phyloP scores from a whole-genome alignment of 1,140 invertebrate genomes.

The Drosophila pseudoananassae region DNA sequence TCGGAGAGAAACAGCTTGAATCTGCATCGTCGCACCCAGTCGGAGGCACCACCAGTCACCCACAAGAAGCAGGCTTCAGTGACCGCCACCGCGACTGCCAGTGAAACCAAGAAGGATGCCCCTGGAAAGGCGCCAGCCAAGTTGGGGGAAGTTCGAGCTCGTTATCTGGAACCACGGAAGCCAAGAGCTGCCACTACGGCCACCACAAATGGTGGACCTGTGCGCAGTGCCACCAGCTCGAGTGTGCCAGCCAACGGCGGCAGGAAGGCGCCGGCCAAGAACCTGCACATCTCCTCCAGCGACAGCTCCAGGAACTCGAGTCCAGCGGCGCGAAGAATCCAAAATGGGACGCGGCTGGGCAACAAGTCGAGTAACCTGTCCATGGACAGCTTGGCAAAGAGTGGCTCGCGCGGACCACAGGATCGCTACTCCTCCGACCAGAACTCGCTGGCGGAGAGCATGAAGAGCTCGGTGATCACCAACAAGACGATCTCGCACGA shows the following conservation, averaged over 20 bases:
- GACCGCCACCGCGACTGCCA: not conserved
- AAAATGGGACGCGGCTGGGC: slow-evolving; percentile 70
- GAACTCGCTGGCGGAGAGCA: slow-evolving; percentile 85
- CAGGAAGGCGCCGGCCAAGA: slow-evolving; percentile 64
- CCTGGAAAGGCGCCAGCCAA: slow-evolving; percentile 23
- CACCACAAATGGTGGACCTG: slow-evolving; percentile 67
- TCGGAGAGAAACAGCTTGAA: slow-evolving; percentile 65
- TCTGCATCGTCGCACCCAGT: slow-evolving; percentile 72
- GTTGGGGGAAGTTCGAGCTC: slow-evolving; percentile 85
- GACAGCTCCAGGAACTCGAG: slow-evolving; percentile 87
- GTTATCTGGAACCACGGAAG: slow-evolving; percentile 85
- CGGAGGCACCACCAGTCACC: slow-evolving; percentile 66
- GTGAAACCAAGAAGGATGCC: slow-evolving; percentile 3
- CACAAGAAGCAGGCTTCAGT: slow-evolving; percentile 31
- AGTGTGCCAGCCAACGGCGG: slow-evolving; percentile 82
- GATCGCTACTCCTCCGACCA: slow-evolving; percentile 84
- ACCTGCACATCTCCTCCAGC: slow-evolving; percentile 81
- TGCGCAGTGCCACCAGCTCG: slow-evolving; percentile 86
- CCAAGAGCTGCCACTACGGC: slow-evolving; percentile 66
- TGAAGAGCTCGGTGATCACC: slow-evolving; percentile 83
- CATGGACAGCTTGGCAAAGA: slow-evolving; percentile 85
- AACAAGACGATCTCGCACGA: slow-evolving; percentile 84
- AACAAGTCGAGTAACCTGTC: slow-evolving; percentile 85
- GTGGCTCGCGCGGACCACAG: slow-evolving; percentile 34
- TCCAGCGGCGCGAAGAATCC: slow-evolving; percentile 86